Evolutionary conservation across 2,113 vertebrate species (phyloP), one percentile per base, ranked within the genome.

Genomic region (Scopus umbretta): DNA sequence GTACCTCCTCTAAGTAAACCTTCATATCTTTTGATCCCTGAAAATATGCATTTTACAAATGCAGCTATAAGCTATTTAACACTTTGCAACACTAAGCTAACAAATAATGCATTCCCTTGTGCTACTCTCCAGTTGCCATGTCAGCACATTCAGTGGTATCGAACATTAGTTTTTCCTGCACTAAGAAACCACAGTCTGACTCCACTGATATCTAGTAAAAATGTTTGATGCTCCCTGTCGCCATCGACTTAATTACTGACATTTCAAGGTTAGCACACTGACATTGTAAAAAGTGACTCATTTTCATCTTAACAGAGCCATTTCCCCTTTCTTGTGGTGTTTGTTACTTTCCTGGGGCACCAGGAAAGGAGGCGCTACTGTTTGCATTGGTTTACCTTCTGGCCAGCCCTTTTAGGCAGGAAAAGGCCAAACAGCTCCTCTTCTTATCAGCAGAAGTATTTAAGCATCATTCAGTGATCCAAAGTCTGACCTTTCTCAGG

Each of bases 251-350:
- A 45, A 45, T 38, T 52, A 40, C 27, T 71, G 32, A 26, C 32
- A 43, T 66, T 45, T 45, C 29, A 58, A 71, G 29, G 23, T 70
- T 68, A 70, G 50, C 8, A n/a, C 32, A 23, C 32, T 36, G 38
- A 40, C 13, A 26, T 13, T 1, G 1, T 66, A 56, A 34, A 20
- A 50, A 70, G 30, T 47, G 40, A 16, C 20, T 72, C 2, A 0
- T 59, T 83, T 83, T 72, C 65, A 52, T 21, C 47, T 66, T 36
- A 42, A 23, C 13, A 20, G 65, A 78, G 53, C 6, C 10, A 32
- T 72, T 59, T 61, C 34, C 16, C 7, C 16, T 50, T 56, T 80
- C 34, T 36, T 21, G 11, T 16, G 45, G 29, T 32, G 12, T 30
- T 81, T 47, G n/a, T 63, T 47, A 47, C 30, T 40, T 81, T 40